Base-by-base conservation (phyloP, 2,888 invertebrate species). In the Euproctis similis region DNA sequence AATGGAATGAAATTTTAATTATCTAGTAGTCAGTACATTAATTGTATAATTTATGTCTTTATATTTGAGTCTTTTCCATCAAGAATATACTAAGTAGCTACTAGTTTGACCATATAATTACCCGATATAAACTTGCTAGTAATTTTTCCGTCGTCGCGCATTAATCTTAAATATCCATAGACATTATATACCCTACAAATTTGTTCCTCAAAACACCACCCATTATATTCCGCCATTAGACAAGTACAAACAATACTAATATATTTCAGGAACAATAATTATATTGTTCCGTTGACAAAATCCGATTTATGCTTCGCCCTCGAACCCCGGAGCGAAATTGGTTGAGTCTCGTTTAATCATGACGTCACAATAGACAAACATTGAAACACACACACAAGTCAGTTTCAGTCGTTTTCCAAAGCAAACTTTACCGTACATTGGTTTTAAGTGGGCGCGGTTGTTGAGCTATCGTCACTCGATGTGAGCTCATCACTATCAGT, bases 231-330 rank as follows among this genome's bases (percentile, higher is more conserved):
- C n/a, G n/a, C n/a, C n/a, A n/a, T n/a, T n/a, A n/a, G n/a, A n/a
- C n/a, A n/a, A n/a, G n/a, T n/a, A n/a, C n/a, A 56, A 66, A 75
- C 75, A 72, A 74, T 67, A 59, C 54, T 49, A 66, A 71, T 72
- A n/a, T n/a, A 59, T 59, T 53, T 35, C 46, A 48, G 41, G 51
- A 64, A 68, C 64, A 70, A 68, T 70, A 18, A 18, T 14, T 19
- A 59, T 60, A 61, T 60, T 67, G 63, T 65, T 59, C n/a, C 49
- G 42, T 46, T 49, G 47, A 57, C 54, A 52, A 53, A 47, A 51
- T 4, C 54, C 54, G 50, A 59, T 60, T 56, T 48, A 46, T 42
- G 52, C 53, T 45, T 51, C 14, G 6, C 14, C n/a, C 4, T 14
- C 14, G 14, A 47, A 46, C 33, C 43, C 34, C 33, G 26, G 32